Conservation (phyloP, 1,140 invertebrate genomes). For the Leptinotarsa defecta region DNA sequence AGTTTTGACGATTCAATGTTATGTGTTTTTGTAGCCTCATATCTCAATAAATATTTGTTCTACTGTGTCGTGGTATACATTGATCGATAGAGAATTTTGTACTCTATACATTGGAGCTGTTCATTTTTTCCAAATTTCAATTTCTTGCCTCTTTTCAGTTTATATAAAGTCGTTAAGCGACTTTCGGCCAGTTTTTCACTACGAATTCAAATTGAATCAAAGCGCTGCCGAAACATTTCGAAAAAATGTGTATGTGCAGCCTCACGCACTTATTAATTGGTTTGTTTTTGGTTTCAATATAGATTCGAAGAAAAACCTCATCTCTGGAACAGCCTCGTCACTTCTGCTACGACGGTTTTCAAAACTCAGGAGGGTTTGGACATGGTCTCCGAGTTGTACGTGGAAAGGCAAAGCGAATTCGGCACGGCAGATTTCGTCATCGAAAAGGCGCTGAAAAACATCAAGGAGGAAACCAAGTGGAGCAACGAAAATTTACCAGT, state of each 20-base stretch:
- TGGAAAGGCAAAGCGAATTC: slow-evolving; percentile 64
- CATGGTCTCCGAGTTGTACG: slow-evolving; percentile 67
- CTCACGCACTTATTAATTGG: neutral
- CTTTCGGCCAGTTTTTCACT: no score
- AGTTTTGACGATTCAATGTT: no score
- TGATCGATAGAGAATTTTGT: no score
- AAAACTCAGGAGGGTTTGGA: slow-evolving; percentile 72
- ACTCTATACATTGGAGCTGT: no score
- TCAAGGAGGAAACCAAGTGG: slow-evolving; percentile 72
- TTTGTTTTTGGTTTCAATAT: neutral
- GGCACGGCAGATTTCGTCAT: slow-evolving; percentile 70
- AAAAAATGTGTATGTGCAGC: neutral
- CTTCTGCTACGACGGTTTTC: slow-evolving; percentile 71
- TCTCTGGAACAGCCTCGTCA: slow-evolving; percentile 73
- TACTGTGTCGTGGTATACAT: no score
- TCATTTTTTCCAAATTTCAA: no score
- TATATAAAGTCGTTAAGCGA: no score
- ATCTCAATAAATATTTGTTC: no score
- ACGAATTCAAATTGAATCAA: no score
- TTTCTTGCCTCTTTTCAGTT: no score
- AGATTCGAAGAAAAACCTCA: slow-evolving; percentile 70
- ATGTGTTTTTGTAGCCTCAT: no score
- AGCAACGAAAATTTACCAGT: slow-evolving; percentile 70
- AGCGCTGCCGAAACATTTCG: no score
- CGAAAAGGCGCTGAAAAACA: slow-evolving; percentile 68